Base-by-base conservation (phyloP, 2,888 invertebrate genomes). In the Trichogramma evanescens region DNA sequence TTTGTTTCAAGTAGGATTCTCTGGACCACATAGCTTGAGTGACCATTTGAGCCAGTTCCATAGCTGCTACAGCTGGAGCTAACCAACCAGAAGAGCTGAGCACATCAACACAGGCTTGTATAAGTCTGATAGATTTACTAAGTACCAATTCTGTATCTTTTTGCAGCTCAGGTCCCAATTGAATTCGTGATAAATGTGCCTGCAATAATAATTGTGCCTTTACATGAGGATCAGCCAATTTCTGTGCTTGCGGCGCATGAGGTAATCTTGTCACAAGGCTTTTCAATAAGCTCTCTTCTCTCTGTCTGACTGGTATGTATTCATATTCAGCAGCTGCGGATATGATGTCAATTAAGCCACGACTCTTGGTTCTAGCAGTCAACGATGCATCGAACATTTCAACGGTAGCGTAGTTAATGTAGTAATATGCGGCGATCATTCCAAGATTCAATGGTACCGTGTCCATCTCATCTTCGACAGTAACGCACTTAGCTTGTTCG, bases 21-120 rank as follows among this genome's bases (percentile, higher is more conserved):
- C 96, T 97, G 72, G 92, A 94, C 96, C 98, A 99, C 96, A 99
- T 96, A 7, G 98, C 98, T 80, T 99, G 99, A 0, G 99, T 99
- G 3, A 95, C 93, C 98, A 99, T 99, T 81, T 99, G 99, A 0
- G 98, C 95, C 71, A 99, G 82, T 80, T 99, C 99, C 99, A 99
- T 99, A 71, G 98, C 97, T 13, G 97, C 95, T 48, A 99, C 93
- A 4, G 98, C 99, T 0, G 99, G 98, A 0, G 94, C 89, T 54
- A 99, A 82, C 99, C 99, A 99, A 43, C 99, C 63, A 71, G 96
- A 97, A 50, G 94, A 94, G 74, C 90, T 91, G 45, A 95, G 79
- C 7, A 95, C 95, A 78, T 95, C 86, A 42, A 99, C 98, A 78
- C 98, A 99, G 0, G 99, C 99, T 74, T 93, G 93, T 74, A 93